Percentiles rank a stretch among this genome's conserved stretches.
Conservation (phyloP, 2,113 vertebrate species). For the Turnix velox region DNA sequence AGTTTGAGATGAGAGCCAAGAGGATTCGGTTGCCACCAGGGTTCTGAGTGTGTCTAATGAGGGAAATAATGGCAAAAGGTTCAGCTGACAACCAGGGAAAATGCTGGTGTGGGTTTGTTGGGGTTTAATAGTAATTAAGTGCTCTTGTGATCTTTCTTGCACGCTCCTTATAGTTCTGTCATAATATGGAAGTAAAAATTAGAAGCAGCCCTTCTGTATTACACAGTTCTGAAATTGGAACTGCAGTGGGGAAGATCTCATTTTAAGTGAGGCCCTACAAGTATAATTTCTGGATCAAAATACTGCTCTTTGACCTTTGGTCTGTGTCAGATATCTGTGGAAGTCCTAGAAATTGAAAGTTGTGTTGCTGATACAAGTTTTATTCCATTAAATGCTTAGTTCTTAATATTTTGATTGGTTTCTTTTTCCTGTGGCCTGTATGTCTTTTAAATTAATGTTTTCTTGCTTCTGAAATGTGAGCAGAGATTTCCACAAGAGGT, state of each 20-base stretch:
- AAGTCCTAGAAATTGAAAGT: neutral
- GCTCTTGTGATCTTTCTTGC: neutral
- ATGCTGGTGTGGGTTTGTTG: neutral
- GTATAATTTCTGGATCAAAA: neutral
- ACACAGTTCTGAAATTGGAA: neutral
- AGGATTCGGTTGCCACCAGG: neutral
- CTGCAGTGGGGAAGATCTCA: neutral
- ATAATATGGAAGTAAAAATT: neutral
- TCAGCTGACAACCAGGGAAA: neutral
- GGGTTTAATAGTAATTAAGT: neutral
- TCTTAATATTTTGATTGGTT: neutral
- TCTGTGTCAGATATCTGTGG: neutral
- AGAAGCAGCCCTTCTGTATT: neutral
- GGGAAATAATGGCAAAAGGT: neutral
- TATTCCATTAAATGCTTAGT: neutral
- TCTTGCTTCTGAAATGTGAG: neutral
- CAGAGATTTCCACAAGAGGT: neutral
- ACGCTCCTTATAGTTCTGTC: rapidly evolving
- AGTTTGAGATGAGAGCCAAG: neutral
- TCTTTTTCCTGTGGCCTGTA: neutral
- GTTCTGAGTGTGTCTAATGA: neutral
- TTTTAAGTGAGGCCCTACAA: neutral
- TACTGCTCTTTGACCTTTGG: neutral
- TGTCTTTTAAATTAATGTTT: neutral
- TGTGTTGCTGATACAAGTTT: neutral